Conservation (phyloP, 1,140 invertebrate genomes). For the Tribolium castaneum region DNA sequence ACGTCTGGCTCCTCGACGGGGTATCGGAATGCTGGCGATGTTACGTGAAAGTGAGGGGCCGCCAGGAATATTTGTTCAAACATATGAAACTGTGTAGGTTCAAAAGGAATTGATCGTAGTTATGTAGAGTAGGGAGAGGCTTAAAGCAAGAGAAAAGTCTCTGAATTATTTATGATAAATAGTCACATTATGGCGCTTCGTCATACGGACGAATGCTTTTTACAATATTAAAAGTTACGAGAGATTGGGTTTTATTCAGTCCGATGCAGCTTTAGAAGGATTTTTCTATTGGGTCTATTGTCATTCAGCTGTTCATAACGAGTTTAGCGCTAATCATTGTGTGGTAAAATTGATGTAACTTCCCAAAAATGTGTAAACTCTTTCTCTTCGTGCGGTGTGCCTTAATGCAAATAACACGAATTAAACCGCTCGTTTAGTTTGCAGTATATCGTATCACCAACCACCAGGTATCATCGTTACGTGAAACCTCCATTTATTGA, state of each 20-base stretch:
- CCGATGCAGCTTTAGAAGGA: neutral
- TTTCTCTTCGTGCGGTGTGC: no score
- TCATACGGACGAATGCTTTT: neutral
- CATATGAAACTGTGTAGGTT: neutral
- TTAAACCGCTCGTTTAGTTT: no score
- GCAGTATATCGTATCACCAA: no score
- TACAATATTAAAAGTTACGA: neutral
- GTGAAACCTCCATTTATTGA: no score
- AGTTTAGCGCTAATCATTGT: neutral
- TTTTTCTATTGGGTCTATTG: neutral
- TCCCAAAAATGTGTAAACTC: no score
- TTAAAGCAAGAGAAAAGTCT: neutral
- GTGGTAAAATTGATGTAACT: neutral
- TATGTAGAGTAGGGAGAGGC: neutral
- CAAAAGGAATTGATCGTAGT: conserved; percentile 24
- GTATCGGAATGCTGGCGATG: conserved; percentile 42
- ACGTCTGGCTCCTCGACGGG: conserved; percentile 6
- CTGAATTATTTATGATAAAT: neutral
- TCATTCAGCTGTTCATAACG: neutral
- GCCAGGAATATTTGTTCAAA: neutral
- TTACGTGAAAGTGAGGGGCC: conserved; percentile 12
- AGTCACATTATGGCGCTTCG: neutral
- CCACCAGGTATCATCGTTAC: no score
- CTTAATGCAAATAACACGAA: no score
- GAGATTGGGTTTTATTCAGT: neutral